These are phyloP conservation scores for Copidosoma aretas DNA, from an alignment of 2,888 invertebrate genomes.

Conservation along the genomic window DNA sequence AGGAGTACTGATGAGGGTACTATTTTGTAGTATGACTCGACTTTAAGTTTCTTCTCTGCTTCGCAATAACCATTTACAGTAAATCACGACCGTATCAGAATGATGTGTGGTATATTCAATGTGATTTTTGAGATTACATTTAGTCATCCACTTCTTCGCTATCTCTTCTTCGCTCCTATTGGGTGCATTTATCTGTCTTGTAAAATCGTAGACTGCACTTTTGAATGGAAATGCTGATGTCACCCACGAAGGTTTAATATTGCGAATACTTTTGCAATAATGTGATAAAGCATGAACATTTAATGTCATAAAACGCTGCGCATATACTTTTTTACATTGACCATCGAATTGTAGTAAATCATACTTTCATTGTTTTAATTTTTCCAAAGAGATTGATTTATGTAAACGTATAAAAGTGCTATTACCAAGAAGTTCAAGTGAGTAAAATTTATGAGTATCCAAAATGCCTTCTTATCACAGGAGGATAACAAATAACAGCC, in stretches of 20 bases:
- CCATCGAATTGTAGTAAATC: background rate
- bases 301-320: conserved; percentile 25
- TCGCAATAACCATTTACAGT: no score
- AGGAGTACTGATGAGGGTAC: no score
- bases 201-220: conserved; percentile 22
- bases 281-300: conserved; percentile 32
- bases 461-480: background rate
- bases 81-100: no score
- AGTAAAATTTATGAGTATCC: background rate
- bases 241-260: conserved; percentile 28
- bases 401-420: background rate
- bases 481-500: background rate
- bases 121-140: no score
- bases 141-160: no score
- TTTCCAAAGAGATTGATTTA: no score
- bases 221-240: conserved; percentile 35
- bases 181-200: no score
- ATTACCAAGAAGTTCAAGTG: background rate
- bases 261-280: conserved; percentile 14
- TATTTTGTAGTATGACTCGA: no score
- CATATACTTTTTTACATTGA: conserved; percentile 22
- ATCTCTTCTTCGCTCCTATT: no score
- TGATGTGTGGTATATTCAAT: no score
- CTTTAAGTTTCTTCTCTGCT: no score
- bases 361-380: no score